phyloP scores from a whole-genome alignment of 2,113 vertebrate species.

The Cochlearius cochlearius region DNA sequence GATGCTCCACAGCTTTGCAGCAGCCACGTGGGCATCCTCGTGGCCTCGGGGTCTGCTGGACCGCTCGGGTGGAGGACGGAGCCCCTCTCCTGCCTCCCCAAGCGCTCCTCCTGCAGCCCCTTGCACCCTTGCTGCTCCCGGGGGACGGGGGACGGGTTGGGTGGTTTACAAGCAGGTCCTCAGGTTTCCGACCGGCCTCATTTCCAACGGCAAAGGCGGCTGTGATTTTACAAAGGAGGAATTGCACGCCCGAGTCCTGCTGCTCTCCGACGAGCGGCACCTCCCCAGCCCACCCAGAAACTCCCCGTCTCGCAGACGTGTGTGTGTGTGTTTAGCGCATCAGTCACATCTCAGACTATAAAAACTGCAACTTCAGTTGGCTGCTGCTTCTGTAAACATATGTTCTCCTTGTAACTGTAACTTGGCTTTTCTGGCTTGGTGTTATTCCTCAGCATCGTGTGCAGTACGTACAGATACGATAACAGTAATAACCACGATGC shows the following conservation, averaged over 20 bases:
- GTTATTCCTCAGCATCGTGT: neutral
- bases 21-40: accelerated
- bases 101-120: neutral
- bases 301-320: neutral
- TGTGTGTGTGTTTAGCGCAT: neutral
- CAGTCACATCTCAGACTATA: neutral
- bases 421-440: neutral
- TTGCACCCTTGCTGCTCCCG: accelerated
- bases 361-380: neutral
- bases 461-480: neutral
- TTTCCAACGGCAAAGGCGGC: neutral
- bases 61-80: accelerated
- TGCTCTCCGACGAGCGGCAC: accelerated
- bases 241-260: neutral
- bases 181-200: neutral
- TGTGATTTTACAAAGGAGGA: neutral
- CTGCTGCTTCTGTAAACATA: neutral
- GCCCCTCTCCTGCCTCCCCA: neutral
- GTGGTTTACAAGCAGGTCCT: neutral
- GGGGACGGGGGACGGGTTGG: too few species aligned
- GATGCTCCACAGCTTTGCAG: neutral
- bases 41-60: neutral
- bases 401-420: neutral
- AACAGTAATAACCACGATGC: neutral
- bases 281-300: neutral